phyloP scores from a whole-genome alignment of 2,888 invertebrate genomes.

The Glomeris marginata region DNA sequence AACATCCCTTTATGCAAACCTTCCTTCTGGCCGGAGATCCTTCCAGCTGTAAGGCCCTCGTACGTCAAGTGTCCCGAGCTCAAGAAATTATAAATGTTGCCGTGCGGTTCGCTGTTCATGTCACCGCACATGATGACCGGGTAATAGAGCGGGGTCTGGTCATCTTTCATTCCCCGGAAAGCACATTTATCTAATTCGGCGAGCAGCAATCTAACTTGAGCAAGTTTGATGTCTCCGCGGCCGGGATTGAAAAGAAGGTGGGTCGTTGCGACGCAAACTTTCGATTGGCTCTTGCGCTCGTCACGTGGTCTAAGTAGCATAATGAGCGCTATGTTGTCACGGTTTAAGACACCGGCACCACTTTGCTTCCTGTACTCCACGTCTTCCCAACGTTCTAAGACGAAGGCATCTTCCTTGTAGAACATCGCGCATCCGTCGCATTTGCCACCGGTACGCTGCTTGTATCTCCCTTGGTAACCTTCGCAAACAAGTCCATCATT shows the following conservation, averaged over 20 bases:
- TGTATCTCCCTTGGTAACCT: slow-evolving; percentile 62
- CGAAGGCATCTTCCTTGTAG: slow-evolving; percentile 51
- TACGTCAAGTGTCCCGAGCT: slow-evolving; percentile 42
- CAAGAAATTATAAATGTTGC: slow-evolving; percentile 53
- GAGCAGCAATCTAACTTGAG: slow-evolving; percentile 68
- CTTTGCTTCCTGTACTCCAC: slow-evolving; percentile 49
- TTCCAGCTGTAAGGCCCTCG: slow-evolving; percentile 23
- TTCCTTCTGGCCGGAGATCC: slow-evolving; percentile 29
- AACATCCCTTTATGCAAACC: slow-evolving; percentile 18
- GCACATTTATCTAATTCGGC: slow-evolving; percentile 70
- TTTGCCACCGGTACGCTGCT: slow-evolving; percentile 63
- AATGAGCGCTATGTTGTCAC: slow-evolving; percentile 77
- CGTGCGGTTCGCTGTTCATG: slow-evolving; percentile 66
- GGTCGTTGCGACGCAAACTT: slow-evolving; percentile 59
- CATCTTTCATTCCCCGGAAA: slow-evolving; percentile 26
- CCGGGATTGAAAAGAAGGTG: slow-evolving; percentile 86
- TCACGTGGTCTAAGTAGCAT: slow-evolving; percentile 49
- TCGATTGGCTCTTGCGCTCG: slow-evolving; percentile 10
- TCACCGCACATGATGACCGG: slow-evolving; percentile 86
- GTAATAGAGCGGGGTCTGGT: slow-evolving; percentile 38
- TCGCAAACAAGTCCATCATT: slow-evolving; percentile 21
- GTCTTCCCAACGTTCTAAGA: slow-evolving; percentile 44
- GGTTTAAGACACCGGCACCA: slow-evolving; percentile 48
- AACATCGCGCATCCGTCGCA: slow-evolving; percentile 85
- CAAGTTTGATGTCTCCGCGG: slow-evolving; percentile 74